Evolutionary conservation across 2,113 vertebrate species (phyloP).

Genomic region (Malaclemys terrapin): DNA sequence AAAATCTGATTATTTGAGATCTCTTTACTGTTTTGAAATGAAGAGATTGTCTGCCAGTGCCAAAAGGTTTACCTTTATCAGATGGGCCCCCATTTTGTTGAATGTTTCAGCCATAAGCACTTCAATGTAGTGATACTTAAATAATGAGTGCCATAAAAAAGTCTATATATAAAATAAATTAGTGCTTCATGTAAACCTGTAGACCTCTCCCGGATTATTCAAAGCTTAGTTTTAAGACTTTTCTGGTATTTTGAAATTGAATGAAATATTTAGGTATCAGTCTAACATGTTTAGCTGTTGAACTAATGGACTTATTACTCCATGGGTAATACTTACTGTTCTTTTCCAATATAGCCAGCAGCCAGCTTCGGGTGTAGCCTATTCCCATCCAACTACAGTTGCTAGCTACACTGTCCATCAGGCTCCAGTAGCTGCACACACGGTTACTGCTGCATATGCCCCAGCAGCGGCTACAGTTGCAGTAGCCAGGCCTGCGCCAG

Average conservation of each 20-base stretch:
- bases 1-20: not conserved
- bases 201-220: not conserved
- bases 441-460: constrained; percentile 95
- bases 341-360: constrained; percentile 87
- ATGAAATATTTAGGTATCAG: not conserved
- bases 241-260: not conserved
- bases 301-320: not conserved
- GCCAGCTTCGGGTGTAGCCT: constrained; percentile 94
- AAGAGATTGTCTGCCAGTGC: not conserved
- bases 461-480: constrained; percentile 93
- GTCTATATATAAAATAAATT: not conserved
- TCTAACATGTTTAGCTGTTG: not conserved
- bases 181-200: not conserved
- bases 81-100: not conserved
- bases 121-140: not conserved
- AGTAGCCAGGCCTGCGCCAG: constrained; percentile 92
- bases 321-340: constrained; percentile 57
- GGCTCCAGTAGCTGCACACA: constrained; percentile 95
- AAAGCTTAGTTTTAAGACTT: not conserved
- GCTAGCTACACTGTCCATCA: constrained; percentile 99
- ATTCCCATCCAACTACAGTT: constrained; percentile 98
- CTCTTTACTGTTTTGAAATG: not conserved
- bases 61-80: not conserved
- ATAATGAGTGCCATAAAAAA: not conserved
- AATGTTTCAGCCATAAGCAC: fast-evolving